Evolutionary conservation across 2,113 vertebrate species (phyloP).

Genomic region (Jaculus jaculus): DNA sequence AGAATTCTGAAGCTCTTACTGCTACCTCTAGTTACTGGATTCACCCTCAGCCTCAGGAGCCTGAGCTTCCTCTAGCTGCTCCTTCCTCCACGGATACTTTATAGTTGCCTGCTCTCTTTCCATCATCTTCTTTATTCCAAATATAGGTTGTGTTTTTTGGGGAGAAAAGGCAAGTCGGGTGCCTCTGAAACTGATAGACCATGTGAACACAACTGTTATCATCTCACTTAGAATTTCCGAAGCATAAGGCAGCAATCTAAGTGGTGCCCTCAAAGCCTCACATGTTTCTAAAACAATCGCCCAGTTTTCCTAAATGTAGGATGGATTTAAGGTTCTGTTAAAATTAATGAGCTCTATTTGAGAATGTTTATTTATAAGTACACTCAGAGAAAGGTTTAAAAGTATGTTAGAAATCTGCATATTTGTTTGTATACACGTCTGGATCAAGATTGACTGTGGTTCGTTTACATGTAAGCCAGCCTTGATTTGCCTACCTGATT

Average conservation of each 20-base stretch:
- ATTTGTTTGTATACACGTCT: neutral
- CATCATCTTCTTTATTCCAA: neutral
- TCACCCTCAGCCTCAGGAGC: neutral
- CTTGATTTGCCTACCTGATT: neutral
- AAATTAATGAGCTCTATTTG: neutral
- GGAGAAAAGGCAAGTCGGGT: neutral
- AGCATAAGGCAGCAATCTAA: neutral
- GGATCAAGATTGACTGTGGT: neutral
- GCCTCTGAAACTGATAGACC: neutral
- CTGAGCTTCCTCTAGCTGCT: no score
- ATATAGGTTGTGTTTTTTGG: no score
- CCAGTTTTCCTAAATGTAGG: neutral
- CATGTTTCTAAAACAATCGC: neutral
- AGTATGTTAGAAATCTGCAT: neutral
- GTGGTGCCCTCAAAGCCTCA: neutral
- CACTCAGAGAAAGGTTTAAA: neutral
- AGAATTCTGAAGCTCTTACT: neutral
- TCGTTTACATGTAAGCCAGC: neutral
- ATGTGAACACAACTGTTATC: neutral
- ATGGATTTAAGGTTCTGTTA: neutral
- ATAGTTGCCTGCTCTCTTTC: neutral
- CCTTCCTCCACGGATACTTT: rapidly evolving
- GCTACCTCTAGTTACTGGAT: neutral
- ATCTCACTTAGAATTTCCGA: neutral
- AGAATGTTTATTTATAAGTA: neutral